Percentiles rank a stretch among this genome's conserved stretches.
These are phyloP conservation scores for Bambusicola thoracicus DNA, from an alignment of 2,113 vertebrate species.

Conservation along the genomic window DNA sequence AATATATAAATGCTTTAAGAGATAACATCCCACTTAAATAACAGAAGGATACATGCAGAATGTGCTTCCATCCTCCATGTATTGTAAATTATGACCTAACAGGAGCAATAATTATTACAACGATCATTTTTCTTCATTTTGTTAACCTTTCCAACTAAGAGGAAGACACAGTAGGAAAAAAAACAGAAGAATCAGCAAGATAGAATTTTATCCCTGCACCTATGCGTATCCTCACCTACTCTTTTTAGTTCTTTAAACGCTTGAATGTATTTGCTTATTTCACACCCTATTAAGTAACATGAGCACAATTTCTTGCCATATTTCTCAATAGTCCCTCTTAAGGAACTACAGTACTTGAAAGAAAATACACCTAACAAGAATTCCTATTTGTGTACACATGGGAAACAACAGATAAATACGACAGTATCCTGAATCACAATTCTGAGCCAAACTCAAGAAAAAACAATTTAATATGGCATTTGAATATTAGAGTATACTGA, in stretches of 20 bases:
- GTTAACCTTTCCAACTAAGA: neutral
- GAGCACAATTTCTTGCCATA: neutral
- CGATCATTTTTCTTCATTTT: neutral
- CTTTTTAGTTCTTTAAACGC: neutral
- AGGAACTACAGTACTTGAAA: neutral
- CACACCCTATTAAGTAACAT: neutral
- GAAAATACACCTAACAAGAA: neutral
- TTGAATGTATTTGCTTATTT: neutral
- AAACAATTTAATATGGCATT: neutral
- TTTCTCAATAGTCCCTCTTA: neutral
- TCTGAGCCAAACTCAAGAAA: neutral
- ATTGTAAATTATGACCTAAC: neutral
- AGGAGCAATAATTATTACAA: neutral
- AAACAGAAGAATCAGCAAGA: neutral
- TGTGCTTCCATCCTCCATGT: neutral
- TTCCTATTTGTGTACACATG: neutral
- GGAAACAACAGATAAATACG: neutral
- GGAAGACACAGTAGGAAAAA: neutral
- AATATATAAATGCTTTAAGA: slow-evolving; percentile 57
- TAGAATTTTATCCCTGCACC: neutral
- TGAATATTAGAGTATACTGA: neutral
- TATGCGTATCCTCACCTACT: neutral
- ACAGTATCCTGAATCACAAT: neutral
- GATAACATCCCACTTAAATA: slow-evolving; percentile 34
- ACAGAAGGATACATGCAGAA: slow-evolving; percentile 51